Base-by-base conservation (phyloP, 2,797 vertebrate species). In the Fringilla coelebs region DNA sequence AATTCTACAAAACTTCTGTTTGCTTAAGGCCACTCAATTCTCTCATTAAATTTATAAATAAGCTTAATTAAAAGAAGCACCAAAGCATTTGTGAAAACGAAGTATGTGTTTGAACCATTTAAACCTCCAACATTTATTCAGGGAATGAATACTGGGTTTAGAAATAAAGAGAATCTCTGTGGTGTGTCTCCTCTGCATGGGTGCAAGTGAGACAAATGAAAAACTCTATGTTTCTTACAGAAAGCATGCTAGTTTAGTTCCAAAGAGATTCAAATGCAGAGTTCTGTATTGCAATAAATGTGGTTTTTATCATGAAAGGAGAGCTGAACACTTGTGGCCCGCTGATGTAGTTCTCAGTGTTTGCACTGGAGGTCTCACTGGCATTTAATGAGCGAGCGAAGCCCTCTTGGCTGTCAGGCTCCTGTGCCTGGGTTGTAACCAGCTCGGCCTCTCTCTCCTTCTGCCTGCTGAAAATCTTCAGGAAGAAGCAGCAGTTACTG, bases 301-400 rank as follows among this genome's bases (percentile, higher is more conserved):
- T 5, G 13, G 1, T 17, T 36, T 88, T 32, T 54, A 31, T 60
- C 6, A 17, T 72, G n/a, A 55, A 63, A 67, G 22, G 24, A 76
- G 36, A 77, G 29, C 22, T 3, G 15, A 60, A 32, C 45, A 16
- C 25, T 68, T 65, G 29, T 31, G 55, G 31, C 25, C 70, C 4
- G 9, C 12, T 36, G 48, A 20, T 62, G 72, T 49, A 82, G 67
- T 76, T 89, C 71, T 75, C 34, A 2, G 28, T 28, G 19, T 54
- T 73, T 67, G 66, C 77, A 86, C 84, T 78, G 91, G 84, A 92
- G 58, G 54, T 94, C 72, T 89, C 70, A 49, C 62, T 68, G 49
- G 13, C 1, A 2, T 74, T 74, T 32, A 19, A 43, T 40, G 77
- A 74, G 13, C 3, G 0, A 62, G 74, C 3, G 0, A 62, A 71